A percentile compares a stretch with the other conserved stretches of the same genome.
Conservation (phyloP, 92 coral and sea anemone genomes). For the Muricea muricata region DNA sequence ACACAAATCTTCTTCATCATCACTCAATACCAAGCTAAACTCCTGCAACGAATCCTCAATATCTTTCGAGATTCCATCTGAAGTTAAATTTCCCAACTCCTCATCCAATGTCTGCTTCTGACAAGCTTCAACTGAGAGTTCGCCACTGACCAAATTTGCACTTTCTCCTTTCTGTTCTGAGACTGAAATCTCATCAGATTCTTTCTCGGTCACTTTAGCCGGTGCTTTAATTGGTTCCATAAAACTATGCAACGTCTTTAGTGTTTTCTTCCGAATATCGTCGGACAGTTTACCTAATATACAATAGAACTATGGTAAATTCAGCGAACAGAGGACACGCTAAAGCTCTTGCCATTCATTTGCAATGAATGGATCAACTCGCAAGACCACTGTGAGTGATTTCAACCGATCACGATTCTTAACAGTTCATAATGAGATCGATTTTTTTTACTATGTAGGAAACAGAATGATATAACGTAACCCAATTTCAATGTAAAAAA, state of each 20-base stretch:
- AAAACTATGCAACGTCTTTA: conserved; percentile 80
- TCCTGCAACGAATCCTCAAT: not conserved
- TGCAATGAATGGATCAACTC: too few relatives aligned
- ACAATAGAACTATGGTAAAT: too few relatives aligned
- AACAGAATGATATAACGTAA: too few relatives aligned
- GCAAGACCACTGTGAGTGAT: too few relatives aligned
- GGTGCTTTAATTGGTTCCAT: conserved; percentile 55
- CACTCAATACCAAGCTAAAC: not conserved
- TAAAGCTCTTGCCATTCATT: too few relatives aligned
- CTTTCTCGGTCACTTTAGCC: not conserved
- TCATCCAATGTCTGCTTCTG: not conserved
- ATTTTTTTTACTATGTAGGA: too few relatives aligned
- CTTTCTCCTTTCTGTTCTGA: not conserved
- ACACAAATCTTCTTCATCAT: not conserved
- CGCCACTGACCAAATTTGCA: too few relatives aligned
- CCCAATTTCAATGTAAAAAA: too few relatives aligned
- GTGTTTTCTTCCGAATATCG: conserved; percentile 18
- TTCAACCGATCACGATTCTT: too few relatives aligned
- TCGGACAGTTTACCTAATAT: conserved; percentile 73
- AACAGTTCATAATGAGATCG: too few relatives aligned
- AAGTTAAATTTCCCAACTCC: not conserved
- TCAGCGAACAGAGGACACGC: too few relatives aligned
- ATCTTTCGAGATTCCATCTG: not conserved
- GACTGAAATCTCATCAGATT: not conserved
- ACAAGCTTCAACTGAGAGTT: not conserved